These are phyloP conservation scores for Thalassophryne amazonica DNA, from an alignment of 2,797 vertebrate genomes.

Conservation along the genomic window DNA sequence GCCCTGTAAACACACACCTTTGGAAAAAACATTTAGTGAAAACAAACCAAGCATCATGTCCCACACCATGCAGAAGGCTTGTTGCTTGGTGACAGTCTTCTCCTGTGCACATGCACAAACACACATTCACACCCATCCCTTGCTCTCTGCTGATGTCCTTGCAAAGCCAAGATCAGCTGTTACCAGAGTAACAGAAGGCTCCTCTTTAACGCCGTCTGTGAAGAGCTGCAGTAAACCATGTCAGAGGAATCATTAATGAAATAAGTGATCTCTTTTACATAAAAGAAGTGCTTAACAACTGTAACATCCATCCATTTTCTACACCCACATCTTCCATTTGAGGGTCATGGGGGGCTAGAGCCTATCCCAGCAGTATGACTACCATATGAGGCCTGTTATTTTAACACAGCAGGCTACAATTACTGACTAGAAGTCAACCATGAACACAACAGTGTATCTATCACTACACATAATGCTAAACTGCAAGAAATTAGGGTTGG, in stretches of 20 bases:
- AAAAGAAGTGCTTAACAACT: neutral
- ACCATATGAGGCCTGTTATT: too few relatives aligned
- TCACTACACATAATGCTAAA: too few relatives aligned
- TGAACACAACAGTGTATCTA: too few relatives aligned
- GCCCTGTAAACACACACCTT: slow-evolving; percentile 48
- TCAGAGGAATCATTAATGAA: slow-evolving; percentile 14
- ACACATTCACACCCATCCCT: slow-evolving; percentile 1
- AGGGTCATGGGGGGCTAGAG: too few relatives aligned
- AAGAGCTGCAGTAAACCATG: slow-evolving; percentile 32
- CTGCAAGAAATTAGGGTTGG: too few relatives aligned
- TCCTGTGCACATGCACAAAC: neutral
- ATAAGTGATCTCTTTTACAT: slow-evolving; percentile 6
- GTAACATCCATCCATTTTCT: too few relatives aligned
- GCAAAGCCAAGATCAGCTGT: slow-evolving; percentile 53
- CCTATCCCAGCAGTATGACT: too few relatives aligned
- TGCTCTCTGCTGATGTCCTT: slow-evolving; percentile 41
- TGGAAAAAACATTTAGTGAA: slow-evolving; percentile 37
- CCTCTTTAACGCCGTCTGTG: slow-evolving; percentile 33
- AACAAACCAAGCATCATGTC: slow-evolving; percentile 18
- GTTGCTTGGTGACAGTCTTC: slow-evolving; percentile 63
- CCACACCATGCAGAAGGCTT: slow-evolving; percentile 15
- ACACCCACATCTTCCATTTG: too few relatives aligned
- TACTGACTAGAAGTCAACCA: neutral
- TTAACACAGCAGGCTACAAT: neutral
- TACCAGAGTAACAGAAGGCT: slow-evolving; percentile 51